Evolutionary conservation across 2,797 vertebrate species (phyloP).

Genomic region (Amniataba percoides): DNA sequence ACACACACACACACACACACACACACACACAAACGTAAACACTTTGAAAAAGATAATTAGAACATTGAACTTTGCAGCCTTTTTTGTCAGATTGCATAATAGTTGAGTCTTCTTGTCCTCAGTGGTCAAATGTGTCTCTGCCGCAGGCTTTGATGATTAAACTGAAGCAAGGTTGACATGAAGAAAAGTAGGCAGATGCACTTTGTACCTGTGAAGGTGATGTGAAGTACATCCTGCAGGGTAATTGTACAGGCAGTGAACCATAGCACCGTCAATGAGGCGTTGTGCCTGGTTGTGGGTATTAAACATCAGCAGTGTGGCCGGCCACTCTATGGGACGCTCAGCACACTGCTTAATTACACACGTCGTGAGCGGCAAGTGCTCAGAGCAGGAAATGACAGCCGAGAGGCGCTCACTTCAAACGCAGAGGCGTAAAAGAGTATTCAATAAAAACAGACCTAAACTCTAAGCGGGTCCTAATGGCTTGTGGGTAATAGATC

Average conservation of each 20-base stretch:
- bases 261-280: conserved; percentile 73
- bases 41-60: neutral
- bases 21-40: conserved; percentile 3
- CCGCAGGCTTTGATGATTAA: conserved; percentile 58
- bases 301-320: conserved; percentile 69
- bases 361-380: conserved; percentile 73
- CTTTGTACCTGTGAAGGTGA: conserved; percentile 66
- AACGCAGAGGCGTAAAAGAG: conserved; percentile 77
- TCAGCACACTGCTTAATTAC: conserved; percentile 77
- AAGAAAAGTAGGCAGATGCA: conserved; percentile 62
- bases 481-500: conserved; percentile 70
- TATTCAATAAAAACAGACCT: conserved; percentile 77
- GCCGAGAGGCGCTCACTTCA: conserved; percentile 75
- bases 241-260: conserved; percentile 73
- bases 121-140: conserved; percentile 35
- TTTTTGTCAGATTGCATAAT: conserved; percentile 1
- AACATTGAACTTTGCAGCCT: conserved; percentile 24
- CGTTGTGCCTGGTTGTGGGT: conserved; percentile 72
- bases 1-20: conserved; percentile 22
- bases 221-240: conserved; percentile 62
- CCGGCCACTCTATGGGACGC: conserved; percentile 61
- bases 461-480: conserved; percentile 67
- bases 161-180: conserved; percentile 36
- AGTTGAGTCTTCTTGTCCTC: conserved; percentile 21
- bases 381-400: conserved; percentile 80